Base-by-base conservation (phyloP, 37 sponge, comb jelly and placozoan genomes). In the Agelas oroides region DNA sequence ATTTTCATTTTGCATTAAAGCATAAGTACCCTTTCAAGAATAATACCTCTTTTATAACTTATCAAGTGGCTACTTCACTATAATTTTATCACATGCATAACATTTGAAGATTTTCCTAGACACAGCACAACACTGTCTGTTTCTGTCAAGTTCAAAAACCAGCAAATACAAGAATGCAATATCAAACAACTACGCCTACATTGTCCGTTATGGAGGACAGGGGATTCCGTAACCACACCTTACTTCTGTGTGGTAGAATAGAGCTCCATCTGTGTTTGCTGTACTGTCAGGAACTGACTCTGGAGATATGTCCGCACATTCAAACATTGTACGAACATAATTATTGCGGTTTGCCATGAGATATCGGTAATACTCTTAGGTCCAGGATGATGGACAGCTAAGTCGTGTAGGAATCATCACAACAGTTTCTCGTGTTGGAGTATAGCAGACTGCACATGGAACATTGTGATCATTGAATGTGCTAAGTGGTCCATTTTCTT, bases 371-470 rank as follows among this genome's bases (percentile, higher is more conserved):
- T 87, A 87, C 65, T 87, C 88, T 35, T 2, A 2, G 17, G 81
- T 80, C 88, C 88, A 87, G 39, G 27, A 38, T 36, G 33, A 19
- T 27, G 88, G 88, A 52, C 88, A 87, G 28, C 13, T 3, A 27
- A 23, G 19, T 16, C 31, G 52, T 54, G 81, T 81, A 32, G 88
- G 88, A 53, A 87, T 81, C 81, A 80, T 81, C 11, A 81, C n/a
- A 28, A 30, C 53, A 30, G 59, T 62, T 31, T 36, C 23, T 33
- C 71, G 60, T 31, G 39, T 65, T n/a, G 76, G 24, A n/a, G 61
- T 76, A 74, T 71, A 53, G 31, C 88, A 80, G 38, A 87, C 81
- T 31, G 82, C 76, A 87, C 88, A 87, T 3, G 86, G 86, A n/a
- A 80, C 71, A 71, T 80, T 75, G 56, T 59, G 61, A 30, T 74